These are phyloP conservation scores for Ligdia adustata DNA, from an alignment of 2,888 invertebrate genomes.

Conservation along the genomic window DNA sequence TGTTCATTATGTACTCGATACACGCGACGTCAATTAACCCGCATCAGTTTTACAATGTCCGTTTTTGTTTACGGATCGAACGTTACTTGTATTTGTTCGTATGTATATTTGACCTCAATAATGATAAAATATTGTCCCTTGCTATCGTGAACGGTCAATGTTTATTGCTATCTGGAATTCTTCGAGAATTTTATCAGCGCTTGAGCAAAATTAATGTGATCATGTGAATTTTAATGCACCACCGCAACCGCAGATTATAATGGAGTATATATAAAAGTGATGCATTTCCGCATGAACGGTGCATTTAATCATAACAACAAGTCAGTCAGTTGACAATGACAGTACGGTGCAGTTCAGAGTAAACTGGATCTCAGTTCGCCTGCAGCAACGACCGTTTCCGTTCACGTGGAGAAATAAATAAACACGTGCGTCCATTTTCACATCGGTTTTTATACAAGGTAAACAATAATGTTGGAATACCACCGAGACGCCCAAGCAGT, in stretches of 20 bases:
- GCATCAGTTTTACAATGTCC: constrained; percentile 58
- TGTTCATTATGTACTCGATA: constrained; percentile 51
- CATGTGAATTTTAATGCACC: constrained; percentile 39
- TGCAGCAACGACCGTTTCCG: constrained; percentile 34
- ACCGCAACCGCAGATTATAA: constrained; percentile 49
- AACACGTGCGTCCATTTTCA: constrained; percentile 49
- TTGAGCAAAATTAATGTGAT: constrained; percentile 3
- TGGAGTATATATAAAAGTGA: constrained; percentile 30
- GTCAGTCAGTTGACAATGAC: constrained; percentile 4
- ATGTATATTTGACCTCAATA: constrained; percentile 48
- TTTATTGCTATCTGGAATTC: constrained; percentile 8
- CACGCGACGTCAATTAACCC: constrained; percentile 65
- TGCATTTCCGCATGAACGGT: constrained; percentile 63
- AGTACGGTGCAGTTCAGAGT: constrained; percentile 14
- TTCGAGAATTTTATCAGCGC: constrained; percentile 15
- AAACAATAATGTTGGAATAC: constrained; percentile 56
- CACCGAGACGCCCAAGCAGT: constrained; percentile 52
- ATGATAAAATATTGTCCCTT: constrained; percentile 31
- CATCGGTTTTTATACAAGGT: constrained; percentile 49
- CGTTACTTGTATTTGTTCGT: constrained; percentile 16
- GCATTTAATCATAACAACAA: constrained; percentile 52
- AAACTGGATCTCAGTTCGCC: constrained; percentile 12
- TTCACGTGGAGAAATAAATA: constrained; percentile 36
- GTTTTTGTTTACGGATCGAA: constrained; percentile 54
- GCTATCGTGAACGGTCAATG: constrained; percentile 24